phyloP scores from a whole-genome alignment of 2,113 vertebrate species.

The Neodon shergylaensis region DNA sequence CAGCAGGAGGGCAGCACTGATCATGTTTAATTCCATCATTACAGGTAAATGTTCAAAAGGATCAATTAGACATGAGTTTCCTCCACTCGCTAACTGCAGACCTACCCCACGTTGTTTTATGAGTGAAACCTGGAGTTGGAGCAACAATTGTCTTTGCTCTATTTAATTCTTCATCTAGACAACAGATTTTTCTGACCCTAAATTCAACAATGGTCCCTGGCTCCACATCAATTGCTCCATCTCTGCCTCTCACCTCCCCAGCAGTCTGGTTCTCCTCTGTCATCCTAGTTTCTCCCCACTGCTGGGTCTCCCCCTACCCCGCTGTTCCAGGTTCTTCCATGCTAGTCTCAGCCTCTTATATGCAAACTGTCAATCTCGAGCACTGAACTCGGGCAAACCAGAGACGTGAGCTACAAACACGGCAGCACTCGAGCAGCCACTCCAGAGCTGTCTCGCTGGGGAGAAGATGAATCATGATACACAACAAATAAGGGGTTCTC shows the following conservation, averaged over 20 bases:
- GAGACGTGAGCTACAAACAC: not conserved
- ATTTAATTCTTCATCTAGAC: conserved; percentile 80
- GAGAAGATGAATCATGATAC: not conserved
- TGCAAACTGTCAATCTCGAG: not conserved
- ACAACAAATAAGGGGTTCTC: not conserved
- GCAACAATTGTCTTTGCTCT: conserved; percentile 83
- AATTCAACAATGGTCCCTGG: conserved; percentile 64
- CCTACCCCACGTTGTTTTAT: conserved; percentile 82
- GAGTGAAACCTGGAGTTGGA: conserved; percentile 79
- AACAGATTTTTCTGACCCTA: conserved; percentile 79
- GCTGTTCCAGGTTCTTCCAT: not conserved
- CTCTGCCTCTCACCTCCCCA: not conserved
- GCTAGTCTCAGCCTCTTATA: not conserved
- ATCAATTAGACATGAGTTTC: conserved; percentile 78
- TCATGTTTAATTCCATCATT: conserved; percentile 80
- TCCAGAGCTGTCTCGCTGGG: not conserved
- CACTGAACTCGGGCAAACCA: not conserved
- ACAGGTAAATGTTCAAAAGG: conserved; percentile 76
- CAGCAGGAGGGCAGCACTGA: conserved; percentile 70
- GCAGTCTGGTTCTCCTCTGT: not conserved
- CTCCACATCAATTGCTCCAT: conserved; percentile 5
- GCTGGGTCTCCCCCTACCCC: not conserved
- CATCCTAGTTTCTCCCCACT: not conserved
- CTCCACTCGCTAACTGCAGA: conserved; percentile 59
- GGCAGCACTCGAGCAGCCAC: not conserved